Evolutionary conservation across 2,797 vertebrate species (phyloP).

Genomic region (Monodelphis domestica): DNA sequence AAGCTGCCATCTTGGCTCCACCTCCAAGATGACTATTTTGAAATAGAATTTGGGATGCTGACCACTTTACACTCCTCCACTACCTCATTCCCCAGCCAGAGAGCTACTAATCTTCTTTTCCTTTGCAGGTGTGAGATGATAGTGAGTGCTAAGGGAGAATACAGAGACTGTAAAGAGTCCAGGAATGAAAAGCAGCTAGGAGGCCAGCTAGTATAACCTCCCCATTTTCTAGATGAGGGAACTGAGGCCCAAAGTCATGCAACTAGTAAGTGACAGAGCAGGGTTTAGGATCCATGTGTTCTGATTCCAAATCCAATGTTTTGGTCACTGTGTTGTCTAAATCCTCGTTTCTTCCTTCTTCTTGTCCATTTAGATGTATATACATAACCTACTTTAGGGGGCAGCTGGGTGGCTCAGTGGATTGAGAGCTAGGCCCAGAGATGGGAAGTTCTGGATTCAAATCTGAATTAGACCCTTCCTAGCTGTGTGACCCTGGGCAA

Average conservation of each 20-base stretch:
- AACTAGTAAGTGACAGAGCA: not conserved
- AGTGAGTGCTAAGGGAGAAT: not conserved
- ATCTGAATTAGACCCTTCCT: too few species aligned
- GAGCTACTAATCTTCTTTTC: not conserved
- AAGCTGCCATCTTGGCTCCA: too few species aligned
- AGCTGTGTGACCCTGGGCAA: too few species aligned
- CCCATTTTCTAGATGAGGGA: not conserved
- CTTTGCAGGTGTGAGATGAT: not conserved
- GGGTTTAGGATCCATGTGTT: not conserved
- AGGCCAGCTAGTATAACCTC: not conserved
- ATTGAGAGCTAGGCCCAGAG: too few species aligned
- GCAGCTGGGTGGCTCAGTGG: too few species aligned
- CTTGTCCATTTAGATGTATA: not conserved
- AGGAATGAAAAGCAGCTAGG: not conserved
- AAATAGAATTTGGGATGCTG: not conserved
- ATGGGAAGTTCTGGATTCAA: too few species aligned
- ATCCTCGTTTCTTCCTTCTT: not conserved
- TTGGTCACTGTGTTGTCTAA: not conserved
- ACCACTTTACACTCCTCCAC: not conserved
- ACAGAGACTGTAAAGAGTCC: not conserved
- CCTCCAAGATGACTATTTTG: not conserved
- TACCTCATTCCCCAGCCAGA: not conserved
- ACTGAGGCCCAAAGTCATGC: not conserved
- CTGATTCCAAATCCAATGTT: too few species aligned
- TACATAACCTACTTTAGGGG: too few species aligned